Percentiles rank a stretch among this genome's conserved stretches.
phyloP scores from a whole-genome alignment of 2,797 vertebrate genomes.

The Cyclura pinguis region DNA sequence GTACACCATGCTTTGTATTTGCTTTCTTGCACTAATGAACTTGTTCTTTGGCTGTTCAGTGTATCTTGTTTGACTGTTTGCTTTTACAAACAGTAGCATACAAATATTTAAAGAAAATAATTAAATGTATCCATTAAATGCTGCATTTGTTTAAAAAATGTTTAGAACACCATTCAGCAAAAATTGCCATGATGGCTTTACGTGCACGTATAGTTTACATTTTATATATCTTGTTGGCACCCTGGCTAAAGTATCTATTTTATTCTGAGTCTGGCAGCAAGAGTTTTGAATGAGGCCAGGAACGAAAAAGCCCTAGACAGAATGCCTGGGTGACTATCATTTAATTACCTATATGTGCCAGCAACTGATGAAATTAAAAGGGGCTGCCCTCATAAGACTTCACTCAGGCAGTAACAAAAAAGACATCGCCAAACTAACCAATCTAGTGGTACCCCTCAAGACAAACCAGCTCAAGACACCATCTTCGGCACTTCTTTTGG shows the following conservation, averaged over 20 bases:
- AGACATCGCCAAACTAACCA: neutral
- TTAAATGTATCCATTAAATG: neutral
- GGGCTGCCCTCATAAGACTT: too few relatives aligned
- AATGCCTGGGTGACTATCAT: too few relatives aligned
- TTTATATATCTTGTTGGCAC: neutral
- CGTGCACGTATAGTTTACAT: neutral
- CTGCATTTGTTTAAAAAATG: neutral
- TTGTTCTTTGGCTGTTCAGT: neutral
- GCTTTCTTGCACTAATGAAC: neutral
- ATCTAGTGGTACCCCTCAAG: neutral
- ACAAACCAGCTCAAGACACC: neutral
- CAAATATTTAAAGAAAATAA: neutral
- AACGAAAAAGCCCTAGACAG: neutral
- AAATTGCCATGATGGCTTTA: neutral
- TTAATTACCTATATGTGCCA: too few relatives aligned
- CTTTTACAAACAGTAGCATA: neutral
- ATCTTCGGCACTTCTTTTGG: neutral
- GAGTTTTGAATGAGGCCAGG: neutral
- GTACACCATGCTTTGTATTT: neutral
- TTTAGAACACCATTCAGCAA: neutral
- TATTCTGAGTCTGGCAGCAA: neutral
- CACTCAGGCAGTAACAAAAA: too few relatives aligned
- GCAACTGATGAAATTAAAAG: too few relatives aligned
- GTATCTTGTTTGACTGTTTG: neutral
- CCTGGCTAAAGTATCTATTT: neutral